These are phyloP conservation scores for Blennius ocellaris DNA, from an alignment of 2,113 vertebrate species.

Conservation along the genomic window DNA sequence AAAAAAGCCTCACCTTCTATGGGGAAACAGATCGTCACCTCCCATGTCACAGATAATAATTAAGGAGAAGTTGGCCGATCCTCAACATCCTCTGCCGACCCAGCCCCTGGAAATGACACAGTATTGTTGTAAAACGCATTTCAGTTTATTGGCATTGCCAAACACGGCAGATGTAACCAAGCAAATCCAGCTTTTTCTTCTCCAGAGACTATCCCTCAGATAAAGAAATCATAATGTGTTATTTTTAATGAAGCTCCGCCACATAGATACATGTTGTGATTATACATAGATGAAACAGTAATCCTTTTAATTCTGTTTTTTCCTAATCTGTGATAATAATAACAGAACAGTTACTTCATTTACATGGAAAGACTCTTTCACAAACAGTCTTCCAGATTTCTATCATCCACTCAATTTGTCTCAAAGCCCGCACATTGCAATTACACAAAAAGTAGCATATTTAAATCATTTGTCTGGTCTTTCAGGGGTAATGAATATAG, in stretches of 20 bases:
- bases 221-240: not conserved
- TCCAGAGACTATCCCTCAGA: not conserved
- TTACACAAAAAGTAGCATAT: not conserved
- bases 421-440: not conserved
- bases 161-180: not conserved
- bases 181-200: not conserved
- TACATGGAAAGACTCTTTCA: not conserved
- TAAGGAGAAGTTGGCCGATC: too few relatives aligned
- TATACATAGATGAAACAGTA: not conserved
- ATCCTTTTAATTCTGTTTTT: not conserved
- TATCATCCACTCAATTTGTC: not conserved
- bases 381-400: not conserved
- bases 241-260: not conserved
- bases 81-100: too few relatives aligned
- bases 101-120: not conserved
- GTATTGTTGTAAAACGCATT: conserved; percentile 1
- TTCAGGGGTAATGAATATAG: conserved; percentile 5
- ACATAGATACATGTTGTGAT: not conserved
- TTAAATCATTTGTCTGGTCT: not conserved
- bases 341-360: not conserved
- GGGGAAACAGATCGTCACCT: too few relatives aligned
- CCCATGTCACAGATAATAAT: too few relatives aligned
- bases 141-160: not conserved
- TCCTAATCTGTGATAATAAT: too few relatives aligned
- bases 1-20: too few relatives aligned